phyloP scores from a whole-genome alignment of 1,140 invertebrate species.

The Phocides pigmalion region DNA sequence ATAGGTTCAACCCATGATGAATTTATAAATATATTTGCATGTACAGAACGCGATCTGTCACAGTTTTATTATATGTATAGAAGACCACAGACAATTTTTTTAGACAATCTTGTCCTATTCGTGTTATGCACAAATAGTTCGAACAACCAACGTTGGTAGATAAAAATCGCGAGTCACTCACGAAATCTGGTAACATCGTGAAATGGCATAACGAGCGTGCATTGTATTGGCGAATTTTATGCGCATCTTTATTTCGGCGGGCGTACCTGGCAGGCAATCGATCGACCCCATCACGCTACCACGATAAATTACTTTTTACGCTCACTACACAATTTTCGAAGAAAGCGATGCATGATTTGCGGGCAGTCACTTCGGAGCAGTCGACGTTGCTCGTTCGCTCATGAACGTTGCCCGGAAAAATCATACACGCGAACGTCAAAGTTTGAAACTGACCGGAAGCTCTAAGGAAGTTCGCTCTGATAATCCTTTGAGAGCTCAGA shows the following conservation, averaged over 20 bases:
- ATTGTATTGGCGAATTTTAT: conserved; percentile 66
- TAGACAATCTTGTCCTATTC: conserved; percentile 7
- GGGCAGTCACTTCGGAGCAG: conserved; percentile 59
- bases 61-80: too few species aligned
- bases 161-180: conserved; percentile 32
- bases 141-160: conserved; percentile 1
- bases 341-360: conserved; percentile 68
- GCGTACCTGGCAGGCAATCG: conserved; percentile 59
- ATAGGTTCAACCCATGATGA: too few species aligned
- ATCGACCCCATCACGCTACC: conserved; percentile 70
- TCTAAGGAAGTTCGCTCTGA: conserved; percentile 50
- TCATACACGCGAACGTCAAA: background rate
- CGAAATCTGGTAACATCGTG: conserved; percentile 41
- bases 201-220: conserved; percentile 35
- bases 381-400: conserved; percentile 49
- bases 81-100: too few species aligned
- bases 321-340: conserved; percentile 64
- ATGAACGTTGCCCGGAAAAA: conserved; percentile 6
- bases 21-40: too few species aligned
- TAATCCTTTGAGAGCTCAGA: conserved; percentile 61
- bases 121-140: conserved; percentile 6
- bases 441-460: conserved; percentile 49
- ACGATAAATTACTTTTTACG: conserved; percentile 81
- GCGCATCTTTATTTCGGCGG: conserved; percentile 69
- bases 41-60: too few species aligned